Conservation (phyloP, 1,140 invertebrate species). For the Polypedilum vanderplanki region DNA sequence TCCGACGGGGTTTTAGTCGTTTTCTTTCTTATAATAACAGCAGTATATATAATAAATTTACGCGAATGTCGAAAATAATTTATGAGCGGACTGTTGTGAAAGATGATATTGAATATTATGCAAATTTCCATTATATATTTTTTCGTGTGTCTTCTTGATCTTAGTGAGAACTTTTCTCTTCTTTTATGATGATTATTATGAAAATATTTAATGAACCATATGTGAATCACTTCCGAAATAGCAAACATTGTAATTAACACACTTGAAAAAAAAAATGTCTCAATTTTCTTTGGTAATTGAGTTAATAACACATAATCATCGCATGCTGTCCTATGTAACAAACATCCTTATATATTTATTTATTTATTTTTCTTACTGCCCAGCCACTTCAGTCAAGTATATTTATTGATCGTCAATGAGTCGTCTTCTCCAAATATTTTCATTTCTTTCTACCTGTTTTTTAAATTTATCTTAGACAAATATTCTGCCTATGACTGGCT, state of each 20-base stretch:
- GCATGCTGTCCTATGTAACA: too few species aligned
- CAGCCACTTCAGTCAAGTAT: neutral
- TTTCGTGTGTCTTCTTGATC: neutral
- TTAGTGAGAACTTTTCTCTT: neutral
- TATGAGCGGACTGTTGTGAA: neutral
- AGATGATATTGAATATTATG: slow-evolving; percentile 1
- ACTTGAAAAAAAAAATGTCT: too few species aligned
- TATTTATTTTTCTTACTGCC: neutral
- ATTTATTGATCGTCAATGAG: slow-evolving; percentile 6
- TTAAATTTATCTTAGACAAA: neutral
- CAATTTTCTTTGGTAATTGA: neutral
- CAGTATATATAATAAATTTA: neutral
- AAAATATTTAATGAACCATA: too few species aligned
- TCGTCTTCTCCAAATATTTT: slow-evolving; percentile 6
- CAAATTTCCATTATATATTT: neutral
- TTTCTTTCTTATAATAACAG: neutral
- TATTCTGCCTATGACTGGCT: neutral
- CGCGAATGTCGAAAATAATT: slow-evolving; percentile 11
- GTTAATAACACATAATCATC: neutral
- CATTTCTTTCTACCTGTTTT: neutral
- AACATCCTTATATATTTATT: neutral
- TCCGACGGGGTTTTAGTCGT: slow-evolving; percentile 14
- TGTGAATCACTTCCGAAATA: too few species aligned
- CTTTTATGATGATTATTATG: too few species aligned
- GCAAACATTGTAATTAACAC: too few species aligned